These are phyloP conservation scores for Grantiella picta DNA, from an alignment of 2,113 vertebrate genomes.

Conservation along the genomic window DNA sequence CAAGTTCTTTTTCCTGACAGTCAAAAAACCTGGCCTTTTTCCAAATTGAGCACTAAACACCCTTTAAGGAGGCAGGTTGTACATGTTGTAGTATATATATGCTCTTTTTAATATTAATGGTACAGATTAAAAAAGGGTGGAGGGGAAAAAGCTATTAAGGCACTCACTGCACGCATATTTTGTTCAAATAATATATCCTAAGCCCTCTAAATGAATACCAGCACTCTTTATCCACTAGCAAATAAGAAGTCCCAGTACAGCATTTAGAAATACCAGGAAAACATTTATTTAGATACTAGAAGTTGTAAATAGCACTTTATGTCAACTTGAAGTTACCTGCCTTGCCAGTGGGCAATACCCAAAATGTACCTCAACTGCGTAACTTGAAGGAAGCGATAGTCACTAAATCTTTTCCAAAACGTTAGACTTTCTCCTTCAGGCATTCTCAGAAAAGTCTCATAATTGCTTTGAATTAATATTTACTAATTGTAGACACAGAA, in stretches of 20 bases:
- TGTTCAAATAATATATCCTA: background rate
- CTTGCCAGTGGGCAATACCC: background rate
- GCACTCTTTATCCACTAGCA: background rate
- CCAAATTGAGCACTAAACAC: background rate
- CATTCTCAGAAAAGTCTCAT: background rate
- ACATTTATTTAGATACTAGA: background rate
- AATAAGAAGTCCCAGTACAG: background rate
- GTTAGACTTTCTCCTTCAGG: background rate
- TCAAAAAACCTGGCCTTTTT: background rate
- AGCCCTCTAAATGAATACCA: background rate
- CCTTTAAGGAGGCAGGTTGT: background rate
- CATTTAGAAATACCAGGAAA: background rate
- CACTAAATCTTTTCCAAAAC: background rate
- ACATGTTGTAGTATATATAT: accelerated
- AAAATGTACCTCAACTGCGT: accelerated
- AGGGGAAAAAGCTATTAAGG: background rate
- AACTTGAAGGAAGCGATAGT: background rate
- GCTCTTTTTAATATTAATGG: background rate
- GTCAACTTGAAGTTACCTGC: background rate
- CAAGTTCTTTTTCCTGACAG: background rate
- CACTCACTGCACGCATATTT: background rate
- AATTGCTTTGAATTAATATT: background rate
- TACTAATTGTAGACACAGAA: accelerated
- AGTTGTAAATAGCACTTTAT: background rate
- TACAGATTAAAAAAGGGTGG: background rate